phyloP scores from a whole-genome alignment of 92 coral and sea anemone species.

The Phenganax marumi region DNA sequence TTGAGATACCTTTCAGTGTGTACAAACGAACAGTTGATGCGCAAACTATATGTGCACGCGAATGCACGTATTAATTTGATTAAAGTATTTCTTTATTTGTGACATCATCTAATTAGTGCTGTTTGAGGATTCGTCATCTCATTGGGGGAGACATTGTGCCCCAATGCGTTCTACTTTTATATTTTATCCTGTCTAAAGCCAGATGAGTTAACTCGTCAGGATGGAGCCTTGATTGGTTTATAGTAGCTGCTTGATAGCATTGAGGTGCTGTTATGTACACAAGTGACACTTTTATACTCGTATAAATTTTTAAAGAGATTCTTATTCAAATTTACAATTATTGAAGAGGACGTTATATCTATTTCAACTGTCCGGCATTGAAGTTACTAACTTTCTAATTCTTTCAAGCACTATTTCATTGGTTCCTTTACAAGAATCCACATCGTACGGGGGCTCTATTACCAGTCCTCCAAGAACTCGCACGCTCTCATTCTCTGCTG shows the following conservation, averaged over 20 bases:
- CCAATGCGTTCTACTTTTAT: too few species aligned
- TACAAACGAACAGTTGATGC: background rate
- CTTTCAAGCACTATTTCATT: slow-evolving; percentile 67
- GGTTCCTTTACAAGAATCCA: slow-evolving; percentile 75
- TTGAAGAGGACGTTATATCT: background rate
- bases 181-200: too few species aligned
- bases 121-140: background rate
- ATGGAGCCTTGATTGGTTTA: too few species aligned
- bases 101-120: slow-evolving; percentile 28
- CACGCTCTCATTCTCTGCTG: slow-evolving; percentile 51
- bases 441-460: slow-evolving; percentile 83
- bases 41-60: background rate
- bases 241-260: too few species aligned
- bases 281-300: too few species aligned
- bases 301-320: too few species aligned
- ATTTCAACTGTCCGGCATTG: slow-evolving; percentile 22
- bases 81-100: background rate
- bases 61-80: background rate
- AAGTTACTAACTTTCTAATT: slow-evolving; percentile 27
- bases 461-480: slow-evolving; percentile 84
- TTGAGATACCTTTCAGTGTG: background rate
- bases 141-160: background rate
- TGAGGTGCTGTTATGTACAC: too few species aligned
- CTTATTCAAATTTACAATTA: too few species aligned
- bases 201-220: too few species aligned